phyloP scores from a whole-genome alignment of 2,888 invertebrate genomes.

The Callinectes sapidus region DNA sequence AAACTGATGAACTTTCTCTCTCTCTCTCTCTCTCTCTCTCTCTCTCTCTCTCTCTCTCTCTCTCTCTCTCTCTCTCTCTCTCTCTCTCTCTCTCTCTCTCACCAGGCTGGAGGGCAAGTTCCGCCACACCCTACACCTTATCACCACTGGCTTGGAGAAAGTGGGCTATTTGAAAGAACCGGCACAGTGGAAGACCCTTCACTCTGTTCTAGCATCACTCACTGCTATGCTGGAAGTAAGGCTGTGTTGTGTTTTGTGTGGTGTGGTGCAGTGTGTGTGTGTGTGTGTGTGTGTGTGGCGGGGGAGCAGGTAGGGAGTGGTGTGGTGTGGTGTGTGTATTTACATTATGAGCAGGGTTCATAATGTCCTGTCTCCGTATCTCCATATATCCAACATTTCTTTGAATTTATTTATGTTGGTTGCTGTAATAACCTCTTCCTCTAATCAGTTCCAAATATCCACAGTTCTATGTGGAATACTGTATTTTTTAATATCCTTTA shows the following conservation, averaged over 20 bases:
- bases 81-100: background rate
- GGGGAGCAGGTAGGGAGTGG: too few relatives aligned
- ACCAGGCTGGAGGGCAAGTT: conserved; percentile 20
- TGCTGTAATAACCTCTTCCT: too few relatives aligned
- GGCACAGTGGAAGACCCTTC: background rate
- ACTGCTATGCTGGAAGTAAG: background rate
- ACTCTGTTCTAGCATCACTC: background rate
- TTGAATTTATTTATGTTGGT: too few relatives aligned
- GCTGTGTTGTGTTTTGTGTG: background rate
- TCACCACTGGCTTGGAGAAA: conserved; percentile 2
- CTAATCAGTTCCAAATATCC: too few relatives aligned
- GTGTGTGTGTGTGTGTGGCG: too few relatives aligned
- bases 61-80: conserved; percentile 26
- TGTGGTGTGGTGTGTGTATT: too few relatives aligned
- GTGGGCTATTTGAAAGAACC: background rate
- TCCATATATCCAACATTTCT: too few relatives aligned
- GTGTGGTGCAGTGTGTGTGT: background rate
- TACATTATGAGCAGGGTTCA: too few relatives aligned
- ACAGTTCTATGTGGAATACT: too few relatives aligned
- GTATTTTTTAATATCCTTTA: too few relatives aligned
- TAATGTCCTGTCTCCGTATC: too few relatives aligned
- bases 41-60: conserved; percentile 25
- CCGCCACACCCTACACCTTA: background rate
- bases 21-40: background rate
- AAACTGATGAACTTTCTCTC: background rate